Base-by-base conservation (phyloP, 1,140 invertebrate species). In the Protaetia brevitarsis region DNA sequence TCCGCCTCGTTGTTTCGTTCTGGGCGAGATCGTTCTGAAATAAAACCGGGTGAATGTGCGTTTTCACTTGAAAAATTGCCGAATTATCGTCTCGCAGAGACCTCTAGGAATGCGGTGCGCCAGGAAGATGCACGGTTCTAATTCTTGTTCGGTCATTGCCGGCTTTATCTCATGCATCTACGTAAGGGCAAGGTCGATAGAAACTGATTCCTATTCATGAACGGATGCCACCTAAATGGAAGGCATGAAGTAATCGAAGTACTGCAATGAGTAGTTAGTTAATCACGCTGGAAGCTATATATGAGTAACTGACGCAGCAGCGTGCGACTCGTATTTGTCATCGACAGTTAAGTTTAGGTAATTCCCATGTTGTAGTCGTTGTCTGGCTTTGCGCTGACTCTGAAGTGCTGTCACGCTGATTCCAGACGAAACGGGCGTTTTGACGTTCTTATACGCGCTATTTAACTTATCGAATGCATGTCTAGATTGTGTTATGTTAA, bases 41-140 rank as follows among this genome's bases (percentile, higher is more conserved):
- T 74, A 75, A n/a, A n/a, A 74, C 69, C 69, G 64, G 60, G 69
- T 66, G 69, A 70, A 73, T 71, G 68, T 71, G 71, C 66, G 62
- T 64, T 64, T 67, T 67, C 62, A 66, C 66, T 66, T 66, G 66
- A 66, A 66, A 66, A 66, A 66, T 66, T 63, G 66, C 60, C 63
- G 66, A 66, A 66, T 63, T 66, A 66, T 66, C 30, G 58, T 56
- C 37, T n/a, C n/a, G 29, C 51, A 19, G 26, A 65, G 29, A 16
- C 37, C 57, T 30, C 16, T 45, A 19, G 37, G 37, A 45, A 45
- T 45, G 37, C 37, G 23, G 23, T 21, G 23, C 16, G 3, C 13
- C 13, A 45, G 23, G 23, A 45, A 45, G 2, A n/a, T 8, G 37
- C n/a, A 45, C 37, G 37, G 37, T 45, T 19, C 34, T 36, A 36